Evolutionary conservation across 2,797 vertebrate species (phyloP).

Genomic region (Cossypha polioptera): DNA sequence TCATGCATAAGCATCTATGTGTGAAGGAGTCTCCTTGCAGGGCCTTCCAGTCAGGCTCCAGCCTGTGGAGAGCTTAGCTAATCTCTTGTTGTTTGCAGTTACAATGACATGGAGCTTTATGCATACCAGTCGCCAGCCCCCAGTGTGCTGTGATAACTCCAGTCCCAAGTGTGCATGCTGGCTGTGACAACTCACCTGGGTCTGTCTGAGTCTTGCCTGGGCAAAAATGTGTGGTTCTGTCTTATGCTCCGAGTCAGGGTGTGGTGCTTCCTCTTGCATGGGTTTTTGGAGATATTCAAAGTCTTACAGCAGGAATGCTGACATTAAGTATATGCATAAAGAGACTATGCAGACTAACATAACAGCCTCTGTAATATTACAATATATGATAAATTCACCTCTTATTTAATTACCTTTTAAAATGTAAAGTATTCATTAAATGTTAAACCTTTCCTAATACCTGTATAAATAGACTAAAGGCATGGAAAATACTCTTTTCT

Average conservation of each 20-base stretch:
- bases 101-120: not conserved
- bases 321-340: not conserved
- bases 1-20: not conserved
- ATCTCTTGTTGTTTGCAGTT: not conserved
- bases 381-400: not conserved
- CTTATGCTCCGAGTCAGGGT: not conserved
- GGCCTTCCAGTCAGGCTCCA: not conserved
- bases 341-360: not conserved
- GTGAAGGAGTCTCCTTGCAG: not conserved
- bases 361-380: not conserved
- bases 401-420: slow-evolving; percentile 57
- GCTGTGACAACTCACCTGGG: not conserved
- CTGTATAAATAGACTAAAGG: slow-evolving; percentile 10
- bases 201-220: not conserved
- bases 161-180: not conserved
- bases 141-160: not conserved
- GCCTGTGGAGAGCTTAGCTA: not conserved
- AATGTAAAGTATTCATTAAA: slow-evolving; percentile 46
- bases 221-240: not conserved
- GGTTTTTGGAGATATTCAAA: not conserved
- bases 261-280: not conserved
- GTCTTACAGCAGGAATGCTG: not conserved
- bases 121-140: not conserved
- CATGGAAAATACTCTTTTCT: slow-evolving; percentile 9
- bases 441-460: slow-evolving; percentile 19